Evolutionary conservation across 2,888 invertebrate species (phyloP).

Genomic region (Junonia oenone): DNA sequence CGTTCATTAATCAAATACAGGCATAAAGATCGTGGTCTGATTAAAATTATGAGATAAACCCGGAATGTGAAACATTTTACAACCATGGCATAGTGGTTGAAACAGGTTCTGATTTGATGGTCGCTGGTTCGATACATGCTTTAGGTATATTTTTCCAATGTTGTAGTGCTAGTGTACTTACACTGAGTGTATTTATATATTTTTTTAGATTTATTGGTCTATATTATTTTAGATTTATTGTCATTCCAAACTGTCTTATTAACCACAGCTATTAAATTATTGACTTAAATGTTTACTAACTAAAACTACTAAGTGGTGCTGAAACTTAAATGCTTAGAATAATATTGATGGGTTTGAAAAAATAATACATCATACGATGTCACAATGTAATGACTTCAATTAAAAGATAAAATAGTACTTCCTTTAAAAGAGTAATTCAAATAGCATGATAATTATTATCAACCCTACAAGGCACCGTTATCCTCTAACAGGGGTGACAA

Average conservation of each 20-base stretch:
- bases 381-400: background rate
- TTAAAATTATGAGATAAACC: background rate
- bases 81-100: too few species aligned
- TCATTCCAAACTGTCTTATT: too few species aligned
- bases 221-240: too few species aligned
- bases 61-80: too few species aligned
- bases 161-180: background rate
- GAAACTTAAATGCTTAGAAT: too few species aligned
- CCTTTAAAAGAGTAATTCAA: background rate
- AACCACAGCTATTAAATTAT: too few species aligned
- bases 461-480: background rate
- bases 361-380: background rate
- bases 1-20: constrained; percentile 23
- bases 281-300: too few species aligned
- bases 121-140: background rate
- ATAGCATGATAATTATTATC: background rate
- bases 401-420: background rate
- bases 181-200: too few species aligned
- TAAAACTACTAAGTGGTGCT: too few species aligned
- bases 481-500: background rate
- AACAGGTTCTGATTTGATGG: background rate
- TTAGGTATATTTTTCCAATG: background rate
- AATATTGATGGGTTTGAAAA: too few species aligned
- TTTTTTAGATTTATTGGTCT: too few species aligned
- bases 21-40: background rate